Evolutionary conservation across 2,797 vertebrate species (phyloP), one percentile per base, ranked within the genome.

Genomic region (Orientallactaga sibirica): DNA sequence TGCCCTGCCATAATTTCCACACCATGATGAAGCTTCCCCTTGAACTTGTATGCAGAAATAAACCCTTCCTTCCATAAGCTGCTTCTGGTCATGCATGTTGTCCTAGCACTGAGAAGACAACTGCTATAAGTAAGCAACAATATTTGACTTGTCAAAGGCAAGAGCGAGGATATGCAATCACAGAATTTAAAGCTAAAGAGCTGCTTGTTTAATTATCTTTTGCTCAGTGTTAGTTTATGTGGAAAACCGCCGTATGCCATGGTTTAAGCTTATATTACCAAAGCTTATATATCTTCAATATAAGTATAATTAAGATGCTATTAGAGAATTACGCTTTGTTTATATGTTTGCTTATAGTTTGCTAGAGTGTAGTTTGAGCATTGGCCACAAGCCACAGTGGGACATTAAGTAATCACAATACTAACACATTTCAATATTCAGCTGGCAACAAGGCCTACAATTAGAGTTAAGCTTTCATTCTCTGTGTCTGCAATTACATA

Each of bases 391-490:
- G 90, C 94, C 95, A 95, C 74, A 92, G 91, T 88, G 94, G 58
- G 90, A 95, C 93, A 95, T 96, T 96, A 97, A 96, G 86, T 93
- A 97, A 95, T 96, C 90, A 97, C 92, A 92, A 95, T 90, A 93
- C 96, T 93, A 95, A 82, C 90, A 97, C 79, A 95, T 97, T 95
- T 96, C 93, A 96, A 95, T 96, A 97, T 95, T 96, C 92, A 93
- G 92, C 83, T 95, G 94, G 95, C 97, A 96, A 81, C 79, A 80
- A 96, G 90, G 95, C 94, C 96, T 96, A 95, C 93, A 96, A 97
- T 97, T 97, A 97, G 67, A 95, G 96, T 96, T 95, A 93, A 94
- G 90, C 95, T 94, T 94, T 96, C 85, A 95, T 97, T 96, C 88
- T 96, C 86, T 95, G 80, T 96, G 94, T 96, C 94, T 96, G 90